Evolutionary conservation across 2,888 invertebrate genomes (phyloP), one percentile per base, ranked within the genome.

Genomic region (Eupithecia tripunctaria): DNA sequence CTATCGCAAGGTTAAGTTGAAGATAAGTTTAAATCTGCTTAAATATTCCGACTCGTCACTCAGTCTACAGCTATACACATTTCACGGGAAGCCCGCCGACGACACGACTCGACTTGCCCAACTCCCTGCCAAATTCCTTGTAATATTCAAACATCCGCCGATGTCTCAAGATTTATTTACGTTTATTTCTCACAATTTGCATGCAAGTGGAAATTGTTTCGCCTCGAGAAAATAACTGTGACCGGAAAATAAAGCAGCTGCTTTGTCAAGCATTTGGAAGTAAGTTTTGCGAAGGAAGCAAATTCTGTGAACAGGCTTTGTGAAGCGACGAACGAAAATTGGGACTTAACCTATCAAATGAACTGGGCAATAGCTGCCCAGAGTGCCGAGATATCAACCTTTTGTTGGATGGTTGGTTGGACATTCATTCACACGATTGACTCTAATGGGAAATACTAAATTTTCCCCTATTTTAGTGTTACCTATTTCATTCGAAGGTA

Each of bases 171-270:
- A 72, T 75, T 71, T 73, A 70, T 71, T 71, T 72, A 73, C 65
- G 63, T 72, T 72, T 76, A 73, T 76, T 76, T 71, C 71, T 73
- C 71, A 64, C 71, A 76, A 73, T 73, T 73, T 76, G 73, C 56
- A 73, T 71, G 71, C 70, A 66, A 67, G 67, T 71, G 51, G 65
- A 56, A 72, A 74, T 70, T 70, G 70, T 76, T 73, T 71, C 70
- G 60, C 56, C 71, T 72, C n/a, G 64, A 41, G 59, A 65, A 14
- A 38, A 62, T 32, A 62, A 64, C 38, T 21, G 38, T 14, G 38
- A 38, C n/a, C 15, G 25, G 43, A 59, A 71, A 62, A 66, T 67
- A 70, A 67, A 47, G 51, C 60, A 65, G 66, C 51, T 51, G 68
- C 67, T 70, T 67, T 71, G 71, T 62, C 56, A 56, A 70, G 67